Evolutionary conservation across 2,113 vertebrate genomes (phyloP), one percentile per base, ranked within the genome.

Genomic region (Corythornis cristatus): DNA sequence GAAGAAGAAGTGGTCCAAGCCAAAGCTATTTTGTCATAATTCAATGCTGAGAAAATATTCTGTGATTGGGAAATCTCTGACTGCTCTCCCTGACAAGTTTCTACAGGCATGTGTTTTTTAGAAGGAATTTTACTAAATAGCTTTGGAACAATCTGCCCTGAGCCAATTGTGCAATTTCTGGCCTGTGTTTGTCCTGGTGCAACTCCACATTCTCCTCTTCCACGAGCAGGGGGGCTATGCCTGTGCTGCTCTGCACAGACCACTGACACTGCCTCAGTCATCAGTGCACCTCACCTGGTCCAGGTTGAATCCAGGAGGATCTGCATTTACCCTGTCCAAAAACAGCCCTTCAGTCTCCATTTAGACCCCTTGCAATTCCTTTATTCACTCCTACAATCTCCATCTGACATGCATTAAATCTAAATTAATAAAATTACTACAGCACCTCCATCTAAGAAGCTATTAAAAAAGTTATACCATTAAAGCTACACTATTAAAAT

Each of bases 1-100:
- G 50, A 79, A 65, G 50, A 79, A 65, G 21, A 81, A 95, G 60
- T 73, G 16, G 25, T 72, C 53, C 70, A 58, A 82, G 70, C 60
- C 40, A 91, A 88, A 88, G 46, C 19, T 57, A 22, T 65, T 81
- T 93, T 93, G 93, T 29, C 45, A 68, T 80, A 80, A 70, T 62
- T 74, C 23, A 33, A 1, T 45, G 14, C 21, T 86, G 61, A 68
- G 48, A 84, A 37, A 37, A 37, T 37, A 37, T 37, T 37, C 37
- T 37, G 37, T 37, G 37, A 37, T 37, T 37, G 37, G 10, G 37
- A 37, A 90, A 65, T 61, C 28, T 75, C 68, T 88, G 22, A 43
- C 31, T 85, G 25, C 22, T 91, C 50, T 45, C 28, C 26, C 43
- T 45, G 81, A 64, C 40, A 83, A 72, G 80, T 92, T 90, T 68